Percentiles rank a stretch among this genome's conserved stretches.
phyloP scores from a whole-genome alignment of 2,888 invertebrate species.

The Trissoscelio sp. region DNA sequence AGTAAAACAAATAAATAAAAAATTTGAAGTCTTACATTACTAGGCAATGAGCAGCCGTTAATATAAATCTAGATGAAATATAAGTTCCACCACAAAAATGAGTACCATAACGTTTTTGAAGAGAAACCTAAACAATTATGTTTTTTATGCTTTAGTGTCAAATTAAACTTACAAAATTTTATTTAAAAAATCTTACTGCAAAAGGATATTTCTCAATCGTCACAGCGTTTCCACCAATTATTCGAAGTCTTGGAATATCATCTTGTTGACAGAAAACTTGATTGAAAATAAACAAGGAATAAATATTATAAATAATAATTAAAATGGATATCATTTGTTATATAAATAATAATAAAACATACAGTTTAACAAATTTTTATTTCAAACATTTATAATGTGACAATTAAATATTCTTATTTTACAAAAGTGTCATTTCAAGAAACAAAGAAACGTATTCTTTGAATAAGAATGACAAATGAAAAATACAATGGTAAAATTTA shows the following conservation, averaged over 20 bases:
- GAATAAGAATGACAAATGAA: too few relatives aligned
- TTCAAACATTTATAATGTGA: too few relatives aligned
- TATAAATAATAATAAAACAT: too few relatives aligned
- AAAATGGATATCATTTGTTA: neutral
- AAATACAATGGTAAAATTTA: too few relatives aligned
- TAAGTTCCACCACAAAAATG: conserved; percentile 79
- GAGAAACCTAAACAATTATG: too few relatives aligned
- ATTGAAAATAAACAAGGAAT: neutral
- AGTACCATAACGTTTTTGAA: conserved; percentile 73
- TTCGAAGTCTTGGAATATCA: neutral
- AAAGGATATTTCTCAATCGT: conserved; percentile 2
- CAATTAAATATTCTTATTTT: too few relatives aligned
- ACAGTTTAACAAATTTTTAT: too few relatives aligned
- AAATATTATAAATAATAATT: neutral
- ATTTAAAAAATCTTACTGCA: neutral
- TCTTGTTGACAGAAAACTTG: neutral
- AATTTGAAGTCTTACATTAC: conserved; percentile 77
- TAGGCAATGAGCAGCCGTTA: conserved; percentile 80
- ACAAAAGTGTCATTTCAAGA: too few relatives aligned
- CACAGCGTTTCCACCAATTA: conserved; percentile 18
- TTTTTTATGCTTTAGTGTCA: too few relatives aligned
- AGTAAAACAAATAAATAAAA: too few relatives aligned
- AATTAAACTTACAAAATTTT: too few relatives aligned
- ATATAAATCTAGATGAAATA: conserved; percentile 75
- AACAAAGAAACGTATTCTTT: too few relatives aligned